phyloP scores from a whole-genome alignment of 2,888 invertebrate species.

The Onchidella celtica region DNA sequence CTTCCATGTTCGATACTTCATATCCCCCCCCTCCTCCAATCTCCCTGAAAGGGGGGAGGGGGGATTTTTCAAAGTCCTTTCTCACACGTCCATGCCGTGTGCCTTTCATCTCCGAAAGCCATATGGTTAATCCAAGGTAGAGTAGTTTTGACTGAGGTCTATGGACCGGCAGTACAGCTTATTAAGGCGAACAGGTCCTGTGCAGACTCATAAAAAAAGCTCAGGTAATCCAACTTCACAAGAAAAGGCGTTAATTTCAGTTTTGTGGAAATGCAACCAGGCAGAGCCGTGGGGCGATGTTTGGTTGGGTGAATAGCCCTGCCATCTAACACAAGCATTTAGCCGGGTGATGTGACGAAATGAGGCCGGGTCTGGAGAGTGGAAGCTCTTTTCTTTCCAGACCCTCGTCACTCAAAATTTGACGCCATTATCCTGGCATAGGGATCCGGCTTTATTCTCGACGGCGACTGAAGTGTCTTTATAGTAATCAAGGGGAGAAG shows the following conservation, averaged over 20 bases:
- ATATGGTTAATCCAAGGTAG: background rate
- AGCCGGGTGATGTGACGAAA: background rate
- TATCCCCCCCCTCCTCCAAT: too few species aligned
- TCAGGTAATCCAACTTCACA: background rate
- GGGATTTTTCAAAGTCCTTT: too few species aligned
- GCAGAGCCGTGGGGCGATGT: constrained; percentile 6
- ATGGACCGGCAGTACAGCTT: background rate
- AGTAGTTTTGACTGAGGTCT: background rate
- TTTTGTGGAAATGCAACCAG: constrained; percentile 35
- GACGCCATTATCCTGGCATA: too few species aligned
- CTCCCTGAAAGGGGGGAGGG: too few species aligned
- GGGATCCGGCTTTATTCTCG: too few species aligned
- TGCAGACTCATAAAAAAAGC: constrained; percentile 1
- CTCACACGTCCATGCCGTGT: too few species aligned
- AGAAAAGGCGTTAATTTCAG: constrained; percentile 33
- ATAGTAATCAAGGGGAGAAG: too few species aligned
- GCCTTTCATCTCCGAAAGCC: background rate
- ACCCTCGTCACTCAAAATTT: too few species aligned
- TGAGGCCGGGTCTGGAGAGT: too few species aligned
- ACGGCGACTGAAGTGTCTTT: too few species aligned
- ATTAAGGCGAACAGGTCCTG: background rate
- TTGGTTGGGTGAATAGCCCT: background rate
- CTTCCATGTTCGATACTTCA: too few species aligned
- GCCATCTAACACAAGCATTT: background rate
- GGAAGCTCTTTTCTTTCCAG: too few species aligned